A percentile compares a stretch with the other conserved stretches of the same genome.
These are phyloP conservation scores for Oreochromis niloticus DNA, from an alignment of 2,113 vertebrate genomes.

Conservation along the genomic window DNA sequence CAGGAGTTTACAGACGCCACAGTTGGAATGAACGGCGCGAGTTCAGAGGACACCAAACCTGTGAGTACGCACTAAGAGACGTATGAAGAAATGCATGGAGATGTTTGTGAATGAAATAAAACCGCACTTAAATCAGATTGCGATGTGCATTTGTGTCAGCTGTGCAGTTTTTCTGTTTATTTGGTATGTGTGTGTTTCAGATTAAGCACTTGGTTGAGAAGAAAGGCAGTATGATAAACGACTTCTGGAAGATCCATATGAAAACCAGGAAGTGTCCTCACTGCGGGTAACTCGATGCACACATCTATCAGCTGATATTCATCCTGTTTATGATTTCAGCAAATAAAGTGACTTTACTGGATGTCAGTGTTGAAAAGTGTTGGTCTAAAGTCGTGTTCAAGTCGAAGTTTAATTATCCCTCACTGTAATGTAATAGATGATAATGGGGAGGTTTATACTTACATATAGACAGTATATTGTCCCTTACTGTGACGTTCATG, in stretches of 20 bases:
- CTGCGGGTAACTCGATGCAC: conserved; percentile 79
- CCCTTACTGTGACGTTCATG: neutral
- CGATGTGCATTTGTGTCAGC: neutral
- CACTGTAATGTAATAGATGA: neutral
- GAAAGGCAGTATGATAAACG: conserved; percentile 74
- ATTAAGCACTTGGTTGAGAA: conserved; percentile 89
- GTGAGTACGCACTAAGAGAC: conserved; percentile 30
- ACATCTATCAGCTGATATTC: neutral
- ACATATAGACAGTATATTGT: neutral
- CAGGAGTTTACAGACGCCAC: conserved; percentile 65
- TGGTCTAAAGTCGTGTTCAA: neutral
- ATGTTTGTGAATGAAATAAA: neutral
- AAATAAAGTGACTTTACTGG: neutral
- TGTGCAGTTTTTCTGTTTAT: neutral
- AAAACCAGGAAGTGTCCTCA: conserved; percentile 79
- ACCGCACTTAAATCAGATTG: neutral
- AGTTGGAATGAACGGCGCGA: conserved; percentile 35
- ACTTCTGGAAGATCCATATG: conserved; percentile 88
- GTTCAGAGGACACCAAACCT: conserved; percentile 9
- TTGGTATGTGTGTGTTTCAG: conserved; percentile 46
- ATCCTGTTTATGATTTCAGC: neutral
- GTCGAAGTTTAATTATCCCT: neutral
- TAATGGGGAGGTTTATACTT: neutral
- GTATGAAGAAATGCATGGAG: neutral
- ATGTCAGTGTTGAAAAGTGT: neutral